Evolutionary conservation across 2,113 vertebrate species (phyloP).

Genomic region (Oostethus manadensis): DNA sequence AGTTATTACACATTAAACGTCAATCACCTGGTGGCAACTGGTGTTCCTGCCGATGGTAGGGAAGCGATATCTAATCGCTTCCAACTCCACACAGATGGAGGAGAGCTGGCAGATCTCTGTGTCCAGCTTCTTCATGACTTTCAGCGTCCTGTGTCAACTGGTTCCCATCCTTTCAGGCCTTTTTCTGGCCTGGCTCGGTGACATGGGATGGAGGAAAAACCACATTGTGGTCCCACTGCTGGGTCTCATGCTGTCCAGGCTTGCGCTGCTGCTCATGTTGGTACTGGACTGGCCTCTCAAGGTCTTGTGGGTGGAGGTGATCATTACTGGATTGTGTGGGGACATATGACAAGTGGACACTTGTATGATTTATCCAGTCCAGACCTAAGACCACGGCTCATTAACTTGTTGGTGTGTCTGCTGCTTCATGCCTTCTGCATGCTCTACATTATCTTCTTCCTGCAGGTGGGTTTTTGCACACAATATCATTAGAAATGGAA

Average conservation of each 20-base stretch:
- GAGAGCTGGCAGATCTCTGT: slow-evolving; percentile 5
- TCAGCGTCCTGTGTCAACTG: slow-evolving; percentile 1
- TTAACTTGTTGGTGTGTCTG: slow-evolving; percentile 5
- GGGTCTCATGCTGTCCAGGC: slow-evolving; percentile 3
- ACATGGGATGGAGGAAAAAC: slow-evolving; percentile 10
- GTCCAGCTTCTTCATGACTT: slow-evolving; percentile 9
- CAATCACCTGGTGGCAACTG: not conserved
- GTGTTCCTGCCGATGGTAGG: slow-evolving; percentile 1
- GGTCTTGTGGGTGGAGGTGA: slow-evolving; percentile 5
- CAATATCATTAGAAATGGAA: not conserved
- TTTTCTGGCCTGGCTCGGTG: slow-evolving; percentile 4
- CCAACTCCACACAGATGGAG: not conserved
- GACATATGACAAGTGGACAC: not conserved
- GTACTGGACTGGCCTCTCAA: slow-evolving; percentile 2
- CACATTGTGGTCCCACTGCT: not conserved
- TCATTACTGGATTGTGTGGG: not conserved
- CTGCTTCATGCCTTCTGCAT: not conserved
- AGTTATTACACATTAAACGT: no score
- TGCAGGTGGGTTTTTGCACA: not conserved
- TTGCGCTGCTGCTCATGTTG: slow-evolving; percentile 3
- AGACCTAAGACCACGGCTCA: not conserved
- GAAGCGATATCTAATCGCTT: not conserved
- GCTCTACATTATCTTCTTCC: slow-evolving; percentile 3
- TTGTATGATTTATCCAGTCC: not conserved
- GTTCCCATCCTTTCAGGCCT: slow-evolving; percentile 5